These are phyloP conservation scores for Theristicus caerulescens DNA, from an alignment of 2,113 vertebrate species.

Conservation along the genomic window DNA sequence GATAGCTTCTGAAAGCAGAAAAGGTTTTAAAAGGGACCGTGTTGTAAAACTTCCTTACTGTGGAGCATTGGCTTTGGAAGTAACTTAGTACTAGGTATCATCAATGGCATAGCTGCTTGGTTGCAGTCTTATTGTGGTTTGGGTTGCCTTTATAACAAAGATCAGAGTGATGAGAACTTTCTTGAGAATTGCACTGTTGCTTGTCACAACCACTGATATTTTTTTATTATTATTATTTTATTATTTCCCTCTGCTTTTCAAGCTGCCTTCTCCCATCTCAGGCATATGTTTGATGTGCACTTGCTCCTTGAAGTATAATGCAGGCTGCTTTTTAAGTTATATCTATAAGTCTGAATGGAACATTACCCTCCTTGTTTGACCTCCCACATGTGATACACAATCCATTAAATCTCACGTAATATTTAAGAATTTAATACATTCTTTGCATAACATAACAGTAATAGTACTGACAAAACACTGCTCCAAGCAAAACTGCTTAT, in stretches of 20 bases:
- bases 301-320: not conserved
- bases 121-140: not conserved
- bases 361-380: conserved; percentile 29
- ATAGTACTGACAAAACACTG: not conserved
- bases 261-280: not conserved
- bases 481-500: conserved; percentile 25
- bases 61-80: not conserved
- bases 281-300: not conserved
- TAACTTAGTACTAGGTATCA: not conserved
- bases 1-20: not conserved
- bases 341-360: not conserved
- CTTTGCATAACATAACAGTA: conserved; percentile 24
- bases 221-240: not conserved
- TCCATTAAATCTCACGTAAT: conserved; percentile 43
- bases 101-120: not conserved
- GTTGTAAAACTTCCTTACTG: not conserved
- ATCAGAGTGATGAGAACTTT: not conserved
- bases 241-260: not conserved
- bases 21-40: not conserved
- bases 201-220: not conserved
- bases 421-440: conserved; percentile 50
- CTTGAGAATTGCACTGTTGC: not conserved
- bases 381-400: not conserved
- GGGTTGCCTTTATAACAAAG: not conserved
- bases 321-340: not conserved